Evolutionary conservation across 2,888 invertebrate species (phyloP).

Genomic region (Nemotelus nigrinus): DNA sequence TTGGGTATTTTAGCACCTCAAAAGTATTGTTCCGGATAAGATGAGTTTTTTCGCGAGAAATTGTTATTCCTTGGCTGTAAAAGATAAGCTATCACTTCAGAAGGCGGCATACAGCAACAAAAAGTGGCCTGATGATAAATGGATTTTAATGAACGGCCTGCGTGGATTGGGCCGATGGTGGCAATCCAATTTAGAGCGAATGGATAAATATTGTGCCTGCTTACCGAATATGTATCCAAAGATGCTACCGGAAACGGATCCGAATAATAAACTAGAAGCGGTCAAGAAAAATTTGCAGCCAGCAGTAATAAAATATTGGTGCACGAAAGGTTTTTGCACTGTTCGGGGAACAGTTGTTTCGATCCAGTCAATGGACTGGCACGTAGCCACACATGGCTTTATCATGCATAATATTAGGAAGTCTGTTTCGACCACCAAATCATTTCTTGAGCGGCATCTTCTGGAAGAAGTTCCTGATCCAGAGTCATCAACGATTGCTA

Average conservation of each 20-base stretch:
- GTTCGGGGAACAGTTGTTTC: background rate
- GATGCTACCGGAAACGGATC: constrained; percentile 9
- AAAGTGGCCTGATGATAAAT: constrained; percentile 45
- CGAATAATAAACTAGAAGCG: constrained; percentile 21
- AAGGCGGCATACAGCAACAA: background rate
- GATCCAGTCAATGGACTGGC: constrained; percentile 17
- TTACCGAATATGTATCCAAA: constrained; percentile 19
- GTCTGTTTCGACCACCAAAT: background rate
- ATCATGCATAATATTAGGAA: constrained; percentile 2
- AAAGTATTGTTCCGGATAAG: background rate
- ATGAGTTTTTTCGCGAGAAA: constrained; percentile 18
- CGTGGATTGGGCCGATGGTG: constrained; percentile 19
- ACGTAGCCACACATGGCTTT: background rate
- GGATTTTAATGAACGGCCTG: constrained; percentile 34
- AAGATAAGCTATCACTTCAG: background rate
- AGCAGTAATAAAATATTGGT: constrained; percentile 1
- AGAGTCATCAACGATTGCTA: too few species aligned
- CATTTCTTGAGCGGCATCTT: constrained; percentile 12
- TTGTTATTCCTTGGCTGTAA: background rate
- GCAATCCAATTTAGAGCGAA: background rate
- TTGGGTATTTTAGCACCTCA: background rate
- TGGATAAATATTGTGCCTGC: constrained; percentile 5
- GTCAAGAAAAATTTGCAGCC: constrained; percentile 18
- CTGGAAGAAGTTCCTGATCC: background rate
- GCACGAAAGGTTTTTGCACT: background rate